phyloP scores from a whole-genome alignment of 2,888 invertebrate species.

The Candidula unifasciata region DNA sequence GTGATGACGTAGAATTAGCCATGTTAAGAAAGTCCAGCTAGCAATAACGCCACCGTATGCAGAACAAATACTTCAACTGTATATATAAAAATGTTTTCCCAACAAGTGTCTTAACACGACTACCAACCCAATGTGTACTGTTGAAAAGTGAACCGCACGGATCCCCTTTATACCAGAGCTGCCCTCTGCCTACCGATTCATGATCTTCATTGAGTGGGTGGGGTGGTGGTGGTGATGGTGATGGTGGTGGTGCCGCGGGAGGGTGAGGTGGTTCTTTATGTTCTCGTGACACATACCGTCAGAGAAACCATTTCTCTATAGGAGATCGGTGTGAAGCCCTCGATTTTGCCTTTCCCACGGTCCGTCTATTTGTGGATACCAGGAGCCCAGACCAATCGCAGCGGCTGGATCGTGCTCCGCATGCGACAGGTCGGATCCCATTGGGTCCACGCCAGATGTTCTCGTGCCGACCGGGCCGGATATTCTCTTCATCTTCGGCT shows the following conservation, averaged over 20 bases:
- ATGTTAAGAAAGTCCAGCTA: background rate
- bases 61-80: background rate
- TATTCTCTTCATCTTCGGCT: conserved; percentile 38
- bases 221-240: too few species aligned
- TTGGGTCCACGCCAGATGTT: conserved; percentile 60
- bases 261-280: conserved; percentile 18
- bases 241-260: background rate
- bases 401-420: conserved; percentile 45
- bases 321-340: conserved; percentile 67
- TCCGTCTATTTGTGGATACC: conserved; percentile 60
- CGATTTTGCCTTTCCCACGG: conserved; percentile 70
- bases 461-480: conserved; percentile 52
- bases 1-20: background rate
- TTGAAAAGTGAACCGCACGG: conserved; percentile 14
- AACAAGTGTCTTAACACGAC: background rate
- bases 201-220: background rate
- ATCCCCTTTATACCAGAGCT: background rate
- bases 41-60: background rate
- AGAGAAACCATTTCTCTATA: conserved; percentile 3
- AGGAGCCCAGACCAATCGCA: conserved; percentile 65
- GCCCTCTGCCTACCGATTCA: background rate
- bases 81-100: too few species aligned
- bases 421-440: conserved; percentile 54
- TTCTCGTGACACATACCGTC: conserved; percentile 63
- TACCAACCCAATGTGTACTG: background rate